Conservation (phyloP, 2,113 vertebrate genomes). For the Egretta garzetta region DNA sequence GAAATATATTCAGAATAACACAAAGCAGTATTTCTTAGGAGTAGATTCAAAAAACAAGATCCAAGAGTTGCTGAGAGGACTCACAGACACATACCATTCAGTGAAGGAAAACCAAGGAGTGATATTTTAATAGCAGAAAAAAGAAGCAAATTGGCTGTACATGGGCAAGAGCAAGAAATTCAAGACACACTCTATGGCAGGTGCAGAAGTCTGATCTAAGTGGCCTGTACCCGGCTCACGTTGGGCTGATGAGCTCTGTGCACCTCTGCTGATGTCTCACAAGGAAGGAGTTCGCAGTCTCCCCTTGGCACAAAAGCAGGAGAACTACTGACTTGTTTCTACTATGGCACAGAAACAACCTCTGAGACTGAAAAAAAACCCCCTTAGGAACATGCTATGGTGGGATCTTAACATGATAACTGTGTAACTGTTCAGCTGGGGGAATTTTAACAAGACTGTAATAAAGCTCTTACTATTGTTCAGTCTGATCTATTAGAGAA, state of each 20-base stretch:
- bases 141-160: background rate
- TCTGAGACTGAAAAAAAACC: background rate
- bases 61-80: background rate
- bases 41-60: background rate
- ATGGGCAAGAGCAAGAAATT: background rate
- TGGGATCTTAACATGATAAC: conserved; percentile 26
- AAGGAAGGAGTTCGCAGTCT: background rate
- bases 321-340: background rate
- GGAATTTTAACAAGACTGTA: conserved; percentile 60
- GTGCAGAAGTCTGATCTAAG: background rate
- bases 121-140: background rate
- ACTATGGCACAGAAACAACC: background rate
- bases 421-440: conserved; percentile 31
- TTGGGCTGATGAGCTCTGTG: background rate
- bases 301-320: background rate
- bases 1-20: background rate
- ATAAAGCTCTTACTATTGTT: conserved; percentile 54
- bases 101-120: background rate
- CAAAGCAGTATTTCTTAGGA: background rate
- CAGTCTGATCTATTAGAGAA: conserved; percentile 27
- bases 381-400: background rate
- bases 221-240: background rate
- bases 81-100: background rate
- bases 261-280: background rate
- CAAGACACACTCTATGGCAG: background rate